Evolutionary conservation across 2,888 invertebrate genomes (phyloP).

Genomic region (Cheilosia vernalis): DNA sequence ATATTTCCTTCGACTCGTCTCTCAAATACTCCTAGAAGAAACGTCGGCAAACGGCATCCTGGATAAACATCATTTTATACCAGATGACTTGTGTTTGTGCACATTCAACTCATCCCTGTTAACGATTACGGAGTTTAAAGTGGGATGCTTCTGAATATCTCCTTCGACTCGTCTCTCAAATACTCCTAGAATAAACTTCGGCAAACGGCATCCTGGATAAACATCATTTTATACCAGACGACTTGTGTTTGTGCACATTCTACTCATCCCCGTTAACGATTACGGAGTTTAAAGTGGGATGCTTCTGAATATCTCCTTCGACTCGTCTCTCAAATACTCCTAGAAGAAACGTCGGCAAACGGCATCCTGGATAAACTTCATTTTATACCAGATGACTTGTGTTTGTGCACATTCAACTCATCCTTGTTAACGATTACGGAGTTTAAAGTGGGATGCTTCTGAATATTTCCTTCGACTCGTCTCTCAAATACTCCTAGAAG

Average conservation of each 20-base stretch:
- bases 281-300: constrained; percentile 52
- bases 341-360: constrained; percentile 53
- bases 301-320: constrained; percentile 20
- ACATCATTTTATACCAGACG: constrained; percentile 65
- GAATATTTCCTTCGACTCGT: constrained; percentile 33
- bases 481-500: constrained; percentile 65
- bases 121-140: constrained; percentile 66
- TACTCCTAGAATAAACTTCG: constrained; percentile 49
- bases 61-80: constrained; percentile 24
- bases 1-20: constrained; percentile 8
- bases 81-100: constrained; percentile 31
- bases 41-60: constrained; percentile 20
- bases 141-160: constrained; percentile 63
- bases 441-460: constrained; percentile 51
- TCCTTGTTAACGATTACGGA: neutral
- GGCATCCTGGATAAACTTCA: constrained; percentile 65
- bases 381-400: constrained; percentile 68
- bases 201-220: constrained; percentile 68
- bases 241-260: constrained; percentile 64
- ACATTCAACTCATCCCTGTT: neutral
- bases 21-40: constrained; percentile 21
- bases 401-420: constrained; percentile 60
- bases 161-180: constrained; percentile 72
- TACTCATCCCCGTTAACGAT: neutral
- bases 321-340: constrained; percentile 67